Conservation (phyloP, 2,113 vertebrate genomes). For the Edolisoma coerulescens region DNA sequence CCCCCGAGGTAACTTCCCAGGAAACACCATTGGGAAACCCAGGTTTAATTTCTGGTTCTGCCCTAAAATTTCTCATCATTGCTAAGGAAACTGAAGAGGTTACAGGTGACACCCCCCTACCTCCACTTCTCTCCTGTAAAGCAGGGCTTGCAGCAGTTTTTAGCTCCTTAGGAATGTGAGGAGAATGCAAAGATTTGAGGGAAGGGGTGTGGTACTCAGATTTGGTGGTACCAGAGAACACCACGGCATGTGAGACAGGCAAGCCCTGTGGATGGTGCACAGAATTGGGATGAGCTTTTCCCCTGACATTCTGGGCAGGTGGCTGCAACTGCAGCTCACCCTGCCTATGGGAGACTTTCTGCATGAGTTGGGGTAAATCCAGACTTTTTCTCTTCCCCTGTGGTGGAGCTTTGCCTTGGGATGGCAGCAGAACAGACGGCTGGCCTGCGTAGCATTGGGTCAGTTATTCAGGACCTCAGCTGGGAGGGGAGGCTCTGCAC, state of each 20-base stretch:
- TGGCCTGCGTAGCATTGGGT: not conserved
- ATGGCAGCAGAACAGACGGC: not conserved
- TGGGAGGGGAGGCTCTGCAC: not conserved
- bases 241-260: rapidly evolving
- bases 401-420: not conserved
- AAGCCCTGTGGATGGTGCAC: not conserved
- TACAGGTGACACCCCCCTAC: not conserved
- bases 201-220: not conserved
- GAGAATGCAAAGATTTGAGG: not conserved
- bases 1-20: not conserved
- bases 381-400: not conserved
- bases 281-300: not conserved
- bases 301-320: not conserved
- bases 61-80: not conserved
- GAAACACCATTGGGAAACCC: not conserved
- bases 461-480: not conserved
- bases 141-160: not conserved
- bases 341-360: not conserved
- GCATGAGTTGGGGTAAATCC: not conserved
- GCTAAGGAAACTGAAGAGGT: not conserved
- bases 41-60: not conserved
- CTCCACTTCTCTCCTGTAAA: not conserved
- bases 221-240: not conserved
- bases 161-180: not conserved
- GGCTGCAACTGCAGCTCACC: not conserved